These are phyloP conservation scores for Leptinotarsa texana DNA, from an alignment of 1,140 invertebrate genomes.

Conservation along the genomic window DNA sequence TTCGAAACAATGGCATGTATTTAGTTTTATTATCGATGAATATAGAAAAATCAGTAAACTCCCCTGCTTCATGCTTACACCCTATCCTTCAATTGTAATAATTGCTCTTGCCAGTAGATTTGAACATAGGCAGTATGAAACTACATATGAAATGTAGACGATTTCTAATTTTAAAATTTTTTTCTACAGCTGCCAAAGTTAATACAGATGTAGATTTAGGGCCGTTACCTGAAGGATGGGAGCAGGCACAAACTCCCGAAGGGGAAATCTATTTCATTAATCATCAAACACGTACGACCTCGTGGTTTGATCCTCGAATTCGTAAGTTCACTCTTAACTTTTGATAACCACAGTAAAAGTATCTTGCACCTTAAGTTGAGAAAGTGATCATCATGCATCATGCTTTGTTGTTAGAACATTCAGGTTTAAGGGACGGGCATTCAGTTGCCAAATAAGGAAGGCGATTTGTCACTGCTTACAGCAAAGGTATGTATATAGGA, in stretches of 20 bases:
- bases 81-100: slow-evolving; percentile 16
- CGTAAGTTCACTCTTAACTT: slow-evolving; percentile 45
- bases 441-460: too few species aligned
- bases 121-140: slow-evolving; percentile 16
- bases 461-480: too few species aligned
- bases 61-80: slow-evolving; percentile 1
- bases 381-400: neutral
- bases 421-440: too few species aligned
- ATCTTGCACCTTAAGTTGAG: neutral
- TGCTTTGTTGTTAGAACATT: too few species aligned
- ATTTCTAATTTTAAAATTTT: slow-evolving; percentile 30
- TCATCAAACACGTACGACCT: slow-evolving; percentile 90
- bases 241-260: slow-evolving; percentile 88
- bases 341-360: slow-evolving; percentile 3
- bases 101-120: neutral
- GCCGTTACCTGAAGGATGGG: slow-evolving; percentile 93
- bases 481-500: too few species aligned
- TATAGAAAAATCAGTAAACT: slow-evolving; percentile 12
- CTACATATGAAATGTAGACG: neutral
- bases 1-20: too few species aligned
- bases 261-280: slow-evolving; percentile 98
- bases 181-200: slow-evolving; percentile 49
- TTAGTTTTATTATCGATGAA: neutral
- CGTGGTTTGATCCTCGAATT: slow-evolving; percentile 96
- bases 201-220: slow-evolving; percentile 64